Evolutionary conservation across 2,888 invertebrate species (phyloP).

Genomic region (Pachliopta kotzebuea): DNA sequence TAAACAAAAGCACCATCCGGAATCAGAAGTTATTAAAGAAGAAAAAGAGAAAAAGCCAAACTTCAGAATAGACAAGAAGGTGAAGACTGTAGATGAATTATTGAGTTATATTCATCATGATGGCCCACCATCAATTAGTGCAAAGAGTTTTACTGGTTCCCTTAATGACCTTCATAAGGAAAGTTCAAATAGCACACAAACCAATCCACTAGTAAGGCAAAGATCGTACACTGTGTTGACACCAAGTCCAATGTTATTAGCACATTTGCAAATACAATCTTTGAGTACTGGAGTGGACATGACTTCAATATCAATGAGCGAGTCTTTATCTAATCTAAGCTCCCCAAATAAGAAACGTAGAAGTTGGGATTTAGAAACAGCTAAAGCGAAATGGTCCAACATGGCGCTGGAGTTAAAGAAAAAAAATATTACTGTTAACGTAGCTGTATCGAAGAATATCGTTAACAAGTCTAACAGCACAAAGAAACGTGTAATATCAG

Average conservation of each 20-base stretch:
- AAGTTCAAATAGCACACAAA: constrained; percentile 47
- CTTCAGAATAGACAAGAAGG: constrained; percentile 43
- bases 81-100: constrained; percentile 40
- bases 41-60: constrained; percentile 35
- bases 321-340: constrained; percentile 61
- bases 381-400: constrained; percentile 75
- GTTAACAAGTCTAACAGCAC: constrained; percentile 27
- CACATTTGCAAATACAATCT: constrained; percentile 80
- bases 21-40: not conserved
- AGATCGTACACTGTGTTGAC: constrained; percentile 89
- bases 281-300: constrained; percentile 69
- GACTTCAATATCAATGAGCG: constrained; percentile 75
- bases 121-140: constrained; percentile 55
- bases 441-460: constrained; percentile 16
- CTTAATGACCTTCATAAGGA: constrained; percentile 65
- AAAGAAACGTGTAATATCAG: constrained; percentile 25
- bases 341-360: constrained; percentile 60
- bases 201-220: constrained; percentile 80
- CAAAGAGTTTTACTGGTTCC: constrained; percentile 73
- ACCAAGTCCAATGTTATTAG: constrained; percentile 87
- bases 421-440: constrained; percentile 33
- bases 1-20: not conserved
- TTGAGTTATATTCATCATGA: constrained; percentile 44
- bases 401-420: constrained; percentile 68
- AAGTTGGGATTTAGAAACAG: constrained; percentile 71